phyloP scores from a whole-genome alignment of 2,113 vertebrate species.

The Penelope pileata region DNA sequence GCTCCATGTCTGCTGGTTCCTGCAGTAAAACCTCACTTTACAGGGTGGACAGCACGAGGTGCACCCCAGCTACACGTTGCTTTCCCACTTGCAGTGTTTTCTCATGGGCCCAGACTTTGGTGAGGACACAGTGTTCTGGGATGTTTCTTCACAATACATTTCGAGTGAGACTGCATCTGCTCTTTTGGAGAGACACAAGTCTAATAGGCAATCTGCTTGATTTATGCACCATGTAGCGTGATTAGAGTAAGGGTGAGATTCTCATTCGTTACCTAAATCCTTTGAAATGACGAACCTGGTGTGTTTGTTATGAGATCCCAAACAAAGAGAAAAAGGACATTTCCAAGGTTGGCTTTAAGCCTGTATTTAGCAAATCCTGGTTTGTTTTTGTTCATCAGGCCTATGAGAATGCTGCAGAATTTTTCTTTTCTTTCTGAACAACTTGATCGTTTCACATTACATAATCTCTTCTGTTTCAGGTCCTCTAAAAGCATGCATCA shows the following conservation, averaged over 20 bases:
- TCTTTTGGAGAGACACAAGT: not conserved
- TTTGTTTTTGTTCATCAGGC: not conserved
- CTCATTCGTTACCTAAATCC: constrained; percentile 29
- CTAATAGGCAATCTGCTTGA: constrained; percentile 59
- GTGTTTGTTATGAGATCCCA: not conserved
- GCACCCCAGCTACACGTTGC: not conserved
- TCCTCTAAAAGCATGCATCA: not conserved
- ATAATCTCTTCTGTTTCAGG: not conserved
- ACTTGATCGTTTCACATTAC: fast-evolving
- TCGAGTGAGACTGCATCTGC: constrained; percentile 17
- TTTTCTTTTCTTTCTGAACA: not conserved
- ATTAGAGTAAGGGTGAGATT: not conserved
- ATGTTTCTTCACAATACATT: not conserved
- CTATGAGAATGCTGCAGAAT: not conserved
- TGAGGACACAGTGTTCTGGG: not conserved
- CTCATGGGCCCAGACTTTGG: not conserved
- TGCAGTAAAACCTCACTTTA: not conserved
- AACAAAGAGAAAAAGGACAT: constrained; percentile 3
- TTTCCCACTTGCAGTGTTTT: not conserved
- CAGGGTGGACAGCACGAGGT: not conserved
- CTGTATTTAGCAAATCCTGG: not conserved
- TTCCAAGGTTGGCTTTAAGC: not conserved
- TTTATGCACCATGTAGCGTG: constrained; percentile 44
- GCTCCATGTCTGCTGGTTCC: not conserved
- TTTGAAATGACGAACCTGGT: not conserved